Percentiles rank a stretch among this genome's conserved stretches.
phyloP scores from a whole-genome alignment of 2,888 invertebrate species.

The Andrena fulva region DNA sequence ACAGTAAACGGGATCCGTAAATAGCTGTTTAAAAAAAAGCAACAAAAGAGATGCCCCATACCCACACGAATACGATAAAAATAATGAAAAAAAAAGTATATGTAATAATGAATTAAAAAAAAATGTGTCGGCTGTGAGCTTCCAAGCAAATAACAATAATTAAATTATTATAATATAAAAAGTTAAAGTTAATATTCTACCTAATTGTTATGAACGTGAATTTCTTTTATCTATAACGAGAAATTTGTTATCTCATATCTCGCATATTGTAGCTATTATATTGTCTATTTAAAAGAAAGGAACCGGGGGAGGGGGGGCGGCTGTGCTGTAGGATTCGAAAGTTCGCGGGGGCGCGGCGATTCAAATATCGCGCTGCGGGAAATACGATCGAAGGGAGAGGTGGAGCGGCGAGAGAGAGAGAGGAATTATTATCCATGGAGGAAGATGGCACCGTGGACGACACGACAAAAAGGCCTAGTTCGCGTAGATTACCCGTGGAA shows the following conservation, averaged over 20 bases:
- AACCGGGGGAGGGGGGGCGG: constrained; percentile 44
- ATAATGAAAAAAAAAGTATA: constrained; percentile 64
- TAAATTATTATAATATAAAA: constrained; percentile 84
- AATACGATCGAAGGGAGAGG: neutral
- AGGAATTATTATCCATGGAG: constrained; percentile 26
- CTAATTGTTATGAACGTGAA: constrained; percentile 81
- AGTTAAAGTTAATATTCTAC: constrained; percentile 82
- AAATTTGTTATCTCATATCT: constrained; percentile 82
- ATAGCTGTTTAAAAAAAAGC: constrained; percentile 49
- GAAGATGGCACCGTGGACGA: constrained; percentile 56
- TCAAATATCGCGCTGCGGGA: constrained; percentile 32
- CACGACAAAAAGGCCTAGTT: constrained; percentile 71
- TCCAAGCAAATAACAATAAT: constrained; percentile 85
- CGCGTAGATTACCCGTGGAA: constrained; percentile 70
- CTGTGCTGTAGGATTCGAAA: constrained; percentile 58
- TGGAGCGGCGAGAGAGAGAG: neutral
- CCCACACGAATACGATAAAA: constrained; percentile 77
- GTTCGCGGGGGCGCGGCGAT: constrained; percentile 46
- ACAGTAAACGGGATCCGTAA: constrained; percentile 45
- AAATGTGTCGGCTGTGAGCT: constrained; percentile 85
- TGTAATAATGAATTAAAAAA: constrained; percentile 73
- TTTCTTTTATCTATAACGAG: constrained; percentile 80
- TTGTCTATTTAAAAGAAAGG: constrained; percentile 75
- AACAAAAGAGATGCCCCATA: constrained; percentile 74
- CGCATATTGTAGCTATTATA: constrained; percentile 81